Evolutionary conservation across 2,888 invertebrate genomes (phyloP), one percentile per base, ranked within the genome.

Genomic region (Torymus aiolomorphi): DNA sequence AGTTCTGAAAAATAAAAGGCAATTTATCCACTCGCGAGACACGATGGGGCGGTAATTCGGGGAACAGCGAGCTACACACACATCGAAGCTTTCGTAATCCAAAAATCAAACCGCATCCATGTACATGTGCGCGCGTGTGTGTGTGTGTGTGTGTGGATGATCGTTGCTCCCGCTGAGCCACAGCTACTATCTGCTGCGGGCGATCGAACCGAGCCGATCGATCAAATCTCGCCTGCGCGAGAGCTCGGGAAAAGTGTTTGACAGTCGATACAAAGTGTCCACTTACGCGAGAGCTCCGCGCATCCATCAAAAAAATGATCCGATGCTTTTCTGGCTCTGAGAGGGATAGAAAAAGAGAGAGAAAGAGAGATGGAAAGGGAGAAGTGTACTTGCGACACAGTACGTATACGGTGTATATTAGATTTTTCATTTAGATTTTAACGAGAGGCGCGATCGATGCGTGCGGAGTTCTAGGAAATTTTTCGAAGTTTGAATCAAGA

Each of bases 221-320:
- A 80, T 80, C 80, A 80, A 67, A 20, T 20, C 20, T 11, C 62
- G 8, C 8, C 69, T 8, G 13, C n/a, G 66, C 14, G 42, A 79
- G 42, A 42, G 42, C 42, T 42, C 42, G 42, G 42, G 42, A 72
- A 80, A 73, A 81, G 67, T 81, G 67, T 81, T 81, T 81, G 81
- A 81, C 81, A 78, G 78, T 72, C 67, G 78, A 81, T 78, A 78
- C 78, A 81, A 81, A 78, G 78, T 81, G 81, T 81, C 78, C 81
- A 81, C 81, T 81, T 78, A 76, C 54, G 72, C 63, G 61, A 18
- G 52, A 52, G 31, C 13, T 54, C 24, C n/a, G 66, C 16, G 74
- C 80, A 80, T 77, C 77, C 62, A 78, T 78, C 77, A 80, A 62
- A 74, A 54, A 67, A 67, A 76, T 24, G 65, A 74, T 59, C 51